Evolutionary conservation across 2,797 vertebrate genomes (phyloP).

Genomic region (Myotis planiceps): DNA sequence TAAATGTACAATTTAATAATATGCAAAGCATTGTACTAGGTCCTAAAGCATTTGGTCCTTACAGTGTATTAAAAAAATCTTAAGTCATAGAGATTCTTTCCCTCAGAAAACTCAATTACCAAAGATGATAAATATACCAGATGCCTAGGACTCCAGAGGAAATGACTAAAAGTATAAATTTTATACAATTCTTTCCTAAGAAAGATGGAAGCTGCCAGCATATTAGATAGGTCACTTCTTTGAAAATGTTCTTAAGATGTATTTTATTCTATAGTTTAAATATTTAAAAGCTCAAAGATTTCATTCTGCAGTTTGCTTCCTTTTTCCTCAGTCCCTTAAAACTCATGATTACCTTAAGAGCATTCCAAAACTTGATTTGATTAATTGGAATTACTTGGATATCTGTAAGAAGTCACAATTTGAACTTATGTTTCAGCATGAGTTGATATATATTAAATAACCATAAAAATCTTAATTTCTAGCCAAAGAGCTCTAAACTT

Average conservation of each 20-base stretch:
- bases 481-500: not conserved
- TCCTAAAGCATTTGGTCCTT: not conserved
- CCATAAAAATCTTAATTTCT: constrained; percentile 36
- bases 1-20: not conserved
- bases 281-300: constrained; percentile 12
- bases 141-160: not conserved
- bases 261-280: not conserved
- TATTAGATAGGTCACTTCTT: not conserved
- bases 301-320: constrained; percentile 1
- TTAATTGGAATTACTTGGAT: not conserved
- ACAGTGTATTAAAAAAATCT: not conserved
- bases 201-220: not conserved
- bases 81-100: not conserved
- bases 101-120: not conserved
- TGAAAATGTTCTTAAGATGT: not conserved
- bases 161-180: not conserved
- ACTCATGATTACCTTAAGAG: constrained; percentile 33
- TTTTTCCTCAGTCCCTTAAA: constrained; percentile 35
- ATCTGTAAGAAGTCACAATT: not conserved
- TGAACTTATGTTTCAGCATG: constrained; percentile 28
- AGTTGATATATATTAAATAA: constrained; percentile 3
- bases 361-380: constrained; percentile 24
- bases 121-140: not conserved
- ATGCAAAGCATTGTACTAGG: not conserved
- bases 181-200: constrained; percentile 25